These are phyloP conservation scores for Cephus pygmeus DNA, from an alignment of 2,888 invertebrate species.

Conservation along the genomic window DNA sequence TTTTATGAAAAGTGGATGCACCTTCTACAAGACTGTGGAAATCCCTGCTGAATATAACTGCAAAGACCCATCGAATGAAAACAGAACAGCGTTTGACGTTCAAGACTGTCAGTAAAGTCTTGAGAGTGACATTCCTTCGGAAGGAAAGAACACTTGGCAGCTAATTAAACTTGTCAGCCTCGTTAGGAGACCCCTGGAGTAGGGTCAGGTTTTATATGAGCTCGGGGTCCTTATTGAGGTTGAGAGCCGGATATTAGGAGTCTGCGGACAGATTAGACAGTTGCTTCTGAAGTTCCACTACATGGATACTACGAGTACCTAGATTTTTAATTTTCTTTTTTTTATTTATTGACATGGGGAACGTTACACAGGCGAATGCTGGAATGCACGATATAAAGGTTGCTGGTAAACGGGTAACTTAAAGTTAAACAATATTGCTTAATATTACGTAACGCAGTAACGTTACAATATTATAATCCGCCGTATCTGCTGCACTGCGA, in stretches of 20 bases:
- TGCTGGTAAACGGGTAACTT: constrained; percentile 41
- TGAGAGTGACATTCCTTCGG: background rate
- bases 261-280: background rate
- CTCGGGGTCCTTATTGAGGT: background rate
- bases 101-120: background rate
- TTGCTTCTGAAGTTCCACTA: background rate
- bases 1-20: background rate
- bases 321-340: constrained; percentile 32
- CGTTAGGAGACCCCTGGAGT: background rate
- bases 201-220: background rate
- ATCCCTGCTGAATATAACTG: background rate
- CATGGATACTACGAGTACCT: background rate
- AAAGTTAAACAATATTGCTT: constrained; percentile 40
- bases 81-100: background rate
- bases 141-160: background rate
- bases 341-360: constrained; percentile 55
- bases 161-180: background rate
- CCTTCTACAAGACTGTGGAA: background rate
- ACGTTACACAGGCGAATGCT: constrained; percentile 55
- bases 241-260: background rate
- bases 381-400: constrained; percentile 49
- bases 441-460: constrained; percentile 34
- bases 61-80: background rate
- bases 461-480: constrained; percentile 7
- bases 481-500: background rate